A percentile compares a stretch with the other conserved stretches of the same genome.
phyloP scores from a whole-genome alignment of 2,797 vertebrate genomes.

The Phoxinus dragarum region DNA sequence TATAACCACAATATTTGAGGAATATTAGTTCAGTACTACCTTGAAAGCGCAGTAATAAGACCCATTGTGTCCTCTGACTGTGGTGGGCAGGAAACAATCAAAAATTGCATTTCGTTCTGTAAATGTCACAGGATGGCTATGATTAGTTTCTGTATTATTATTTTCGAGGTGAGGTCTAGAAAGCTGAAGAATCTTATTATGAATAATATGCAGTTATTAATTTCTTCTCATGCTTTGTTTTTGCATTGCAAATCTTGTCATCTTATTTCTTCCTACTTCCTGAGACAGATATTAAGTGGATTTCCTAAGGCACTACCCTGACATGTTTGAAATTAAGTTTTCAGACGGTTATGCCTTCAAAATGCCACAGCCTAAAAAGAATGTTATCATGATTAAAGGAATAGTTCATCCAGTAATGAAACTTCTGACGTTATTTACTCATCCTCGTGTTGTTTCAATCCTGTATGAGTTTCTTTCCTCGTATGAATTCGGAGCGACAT shows the following conservation, averaged over 20 bases:
- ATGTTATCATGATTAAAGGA: not conserved
- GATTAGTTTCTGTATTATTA: slow-evolving; percentile 13
- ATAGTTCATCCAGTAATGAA: slow-evolving; percentile 16
- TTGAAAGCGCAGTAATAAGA: not conserved
- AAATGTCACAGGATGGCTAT: slow-evolving; percentile 35
- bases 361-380: slow-evolving; percentile 9
- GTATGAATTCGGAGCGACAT: not conserved
- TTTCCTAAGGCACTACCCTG: slow-evolving; percentile 6
- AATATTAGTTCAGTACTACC: not conserved
- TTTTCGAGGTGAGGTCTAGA: slow-evolving; percentile 19
- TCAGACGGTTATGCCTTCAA: slow-evolving; percentile 16
- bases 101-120: slow-evolving; percentile 23
- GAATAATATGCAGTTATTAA: slow-evolving; percentile 28
- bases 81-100: slow-evolving; percentile 27
- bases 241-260: slow-evolving; percentile 15
- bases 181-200: slow-evolving; percentile 6
- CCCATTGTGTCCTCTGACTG: slow-evolving; percentile 17
- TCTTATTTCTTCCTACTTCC: not conserved
- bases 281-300: slow-evolving; percentile 16
- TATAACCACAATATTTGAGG: not conserved
- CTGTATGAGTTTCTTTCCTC: not conserved
- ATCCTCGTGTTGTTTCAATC: not conserved
- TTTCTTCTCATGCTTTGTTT: slow-evolving; percentile 37
- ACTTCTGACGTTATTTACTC: not conserved
- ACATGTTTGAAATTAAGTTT: slow-evolving; percentile 39